These are phyloP conservation scores for Tenthredo mesomela DNA, from an alignment of 2,888 invertebrate species.

Conservation along the genomic window DNA sequence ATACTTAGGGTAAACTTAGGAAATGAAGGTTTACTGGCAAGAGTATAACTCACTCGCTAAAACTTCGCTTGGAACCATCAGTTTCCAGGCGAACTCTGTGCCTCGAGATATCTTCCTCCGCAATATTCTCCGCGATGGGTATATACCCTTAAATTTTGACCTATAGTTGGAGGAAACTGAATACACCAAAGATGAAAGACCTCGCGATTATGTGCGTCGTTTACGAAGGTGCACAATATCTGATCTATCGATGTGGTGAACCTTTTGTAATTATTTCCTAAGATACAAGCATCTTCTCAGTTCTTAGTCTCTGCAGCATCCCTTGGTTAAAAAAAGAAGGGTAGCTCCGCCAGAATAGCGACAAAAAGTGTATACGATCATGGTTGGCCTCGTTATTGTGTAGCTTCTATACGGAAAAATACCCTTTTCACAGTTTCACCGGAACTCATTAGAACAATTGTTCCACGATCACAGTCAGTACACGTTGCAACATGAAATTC, in stretches of 20 bases:
- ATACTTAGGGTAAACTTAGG: background rate
- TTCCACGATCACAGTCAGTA: background rate
- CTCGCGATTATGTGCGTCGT: background rate
- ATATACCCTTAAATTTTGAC: background rate
- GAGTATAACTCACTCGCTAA: slow-evolving; percentile 5
- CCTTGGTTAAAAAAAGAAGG: background rate
- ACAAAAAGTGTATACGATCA: background rate
- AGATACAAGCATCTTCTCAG: background rate
- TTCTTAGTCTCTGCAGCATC: background rate
- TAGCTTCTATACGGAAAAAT: background rate
- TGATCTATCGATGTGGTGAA: background rate
- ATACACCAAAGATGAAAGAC: background rate
- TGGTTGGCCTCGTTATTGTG: background rate
- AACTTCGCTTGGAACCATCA: slow-evolving; percentile 29
- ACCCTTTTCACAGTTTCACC: background rate
- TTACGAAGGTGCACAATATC: background rate
- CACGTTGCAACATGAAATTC: background rate
- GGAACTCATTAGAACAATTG: slow-evolving; percentile 13
- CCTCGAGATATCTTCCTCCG: background rate
- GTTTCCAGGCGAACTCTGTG: background rate
- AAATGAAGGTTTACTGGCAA: slow-evolving; percentile 3
- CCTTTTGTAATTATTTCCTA: background rate
- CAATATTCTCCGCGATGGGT: background rate
- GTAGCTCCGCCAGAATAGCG: background rate
- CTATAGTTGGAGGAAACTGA: background rate